These are phyloP conservation scores for Callocephalon fimbriatum DNA, from an alignment of 2,113 vertebrate species.

Conservation along the genomic window DNA sequence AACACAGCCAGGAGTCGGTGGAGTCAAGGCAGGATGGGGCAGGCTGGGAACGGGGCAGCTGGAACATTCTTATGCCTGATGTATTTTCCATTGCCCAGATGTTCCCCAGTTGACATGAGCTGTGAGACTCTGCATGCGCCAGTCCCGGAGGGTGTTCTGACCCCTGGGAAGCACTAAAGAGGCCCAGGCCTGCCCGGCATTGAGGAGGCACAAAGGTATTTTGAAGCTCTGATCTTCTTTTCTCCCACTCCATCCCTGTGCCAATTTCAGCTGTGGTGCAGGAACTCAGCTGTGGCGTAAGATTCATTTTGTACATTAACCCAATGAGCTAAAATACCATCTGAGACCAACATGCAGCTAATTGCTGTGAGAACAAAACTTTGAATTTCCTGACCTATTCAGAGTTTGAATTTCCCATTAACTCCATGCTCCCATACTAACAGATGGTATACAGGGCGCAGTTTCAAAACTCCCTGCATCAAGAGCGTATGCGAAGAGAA, in stretches of 20 bases:
- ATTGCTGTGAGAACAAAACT: conserved; percentile 54
- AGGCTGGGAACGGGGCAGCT: not conserved
- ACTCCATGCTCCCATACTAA: not conserved
- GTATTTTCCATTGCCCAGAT: conserved; percentile 53
- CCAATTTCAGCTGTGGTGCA: not conserved
- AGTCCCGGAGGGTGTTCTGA: conserved; percentile 56
- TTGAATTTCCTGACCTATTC: conserved; percentile 52
- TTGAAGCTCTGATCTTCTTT: not conserved
- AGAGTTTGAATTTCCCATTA: conserved; percentile 35
- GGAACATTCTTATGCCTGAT: conserved; percentile 36
- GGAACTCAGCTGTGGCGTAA: conserved; percentile 40
- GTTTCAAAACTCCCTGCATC: not conserved
- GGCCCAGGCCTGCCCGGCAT: conserved; percentile 25
- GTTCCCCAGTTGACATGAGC: conserved; percentile 37
- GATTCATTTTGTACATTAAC: not conserved
- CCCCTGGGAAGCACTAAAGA: conserved; percentile 57
- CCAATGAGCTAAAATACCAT: not conserved
- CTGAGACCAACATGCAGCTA: conserved; percentile 57
- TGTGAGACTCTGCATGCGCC: not conserved
- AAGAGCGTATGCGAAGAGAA: not conserved
- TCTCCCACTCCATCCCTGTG: not conserved
- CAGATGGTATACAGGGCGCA: conserved; percentile 28
- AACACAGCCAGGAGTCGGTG: not conserved
- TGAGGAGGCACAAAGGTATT: conserved; percentile 60
- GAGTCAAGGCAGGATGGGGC: not conserved